Base-by-base conservation (phyloP, 2,113 vertebrate genomes). In the Vicugna pacos region DNA sequence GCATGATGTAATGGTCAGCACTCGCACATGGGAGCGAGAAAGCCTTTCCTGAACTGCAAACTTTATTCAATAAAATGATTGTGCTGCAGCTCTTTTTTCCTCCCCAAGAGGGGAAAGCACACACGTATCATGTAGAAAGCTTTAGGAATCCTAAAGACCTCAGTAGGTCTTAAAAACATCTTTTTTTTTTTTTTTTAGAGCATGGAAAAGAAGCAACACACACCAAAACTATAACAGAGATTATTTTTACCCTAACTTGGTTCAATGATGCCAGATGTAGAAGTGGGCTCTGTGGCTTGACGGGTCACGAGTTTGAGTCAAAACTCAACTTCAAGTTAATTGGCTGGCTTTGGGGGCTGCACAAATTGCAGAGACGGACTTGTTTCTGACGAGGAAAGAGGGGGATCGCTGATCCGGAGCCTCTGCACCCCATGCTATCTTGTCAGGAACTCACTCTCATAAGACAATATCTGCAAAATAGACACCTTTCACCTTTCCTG, bases 241-340 rank as follows among this genome's bases (percentile, higher is more conserved):
- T 98, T 79, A 91, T 97, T 95, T 94, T 97, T 76, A 79, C 54
- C 24, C 80, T 89, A 93, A 98, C 95, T 98, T 97, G 96, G 96
- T 98, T 98, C 98, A 97, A 48, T 98, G 96, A 98, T 93, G 97
- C 94, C 97, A 98, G 97, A 98, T 98, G 97, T 97, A 98, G 97
- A 96, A 94, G 83, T 96, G 96, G 92, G 95, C 93, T 98, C 96
- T 98, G 85, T 95, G 89, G 96, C 97, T 97, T 96, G 96, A 98
- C 98, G 97, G 98, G 98, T 98, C 98, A 98, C 67, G 62, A 98
- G 97, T 98, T 98, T 98, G 97, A 98, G 98, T 98, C 98, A 98
- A 98, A 98, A 98, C 98, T 98, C 98, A 98, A 97, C 97, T 97
- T 98, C 95, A 93, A 98, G 98, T 98, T 98, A 98, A 98, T 98